phyloP scores from a whole-genome alignment of 2,888 invertebrate genomes.

The Cephalotes varians region DNA sequence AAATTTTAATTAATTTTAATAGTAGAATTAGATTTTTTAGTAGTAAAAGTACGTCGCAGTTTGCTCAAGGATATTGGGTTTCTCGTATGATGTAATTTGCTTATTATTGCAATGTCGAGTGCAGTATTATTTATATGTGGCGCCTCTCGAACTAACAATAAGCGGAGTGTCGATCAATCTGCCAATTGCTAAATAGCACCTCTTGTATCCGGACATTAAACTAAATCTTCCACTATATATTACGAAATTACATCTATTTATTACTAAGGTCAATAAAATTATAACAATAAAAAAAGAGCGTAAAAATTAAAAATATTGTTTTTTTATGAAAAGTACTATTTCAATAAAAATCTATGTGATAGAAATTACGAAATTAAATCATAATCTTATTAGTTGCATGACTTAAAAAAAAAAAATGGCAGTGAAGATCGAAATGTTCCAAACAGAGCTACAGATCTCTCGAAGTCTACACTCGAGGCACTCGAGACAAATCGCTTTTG shows the following conservation, averaged over 20 bases:
- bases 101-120: constrained; percentile 69
- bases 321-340: neutral
- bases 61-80: constrained; percentile 53
- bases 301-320: neutral
- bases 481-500: constrained; percentile 54
- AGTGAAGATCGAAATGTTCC: constrained; percentile 29
- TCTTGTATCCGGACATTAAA: constrained; percentile 66
- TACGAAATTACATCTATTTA: constrained; percentile 44
- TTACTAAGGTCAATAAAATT: neutral
- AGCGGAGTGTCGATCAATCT: constrained; percentile 66
- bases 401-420: neutral
- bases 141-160: constrained; percentile 72
- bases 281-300: neutral
- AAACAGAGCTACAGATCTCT: neutral
- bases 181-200: constrained; percentile 74
- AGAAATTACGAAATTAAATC: neutral
- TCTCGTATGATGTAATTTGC: constrained; percentile 58
- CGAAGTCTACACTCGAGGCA: constrained; percentile 55
- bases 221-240: constrained; percentile 61
- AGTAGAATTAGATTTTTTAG: neutral
- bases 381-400: neutral
- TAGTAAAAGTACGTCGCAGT: neutral
- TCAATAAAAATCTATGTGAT: neutral
- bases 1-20: constrained; percentile 10
- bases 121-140: constrained; percentile 69